Base-by-base conservation (phyloP, 1,140 invertebrate genomes). In the Halyomorpha halys region DNA sequence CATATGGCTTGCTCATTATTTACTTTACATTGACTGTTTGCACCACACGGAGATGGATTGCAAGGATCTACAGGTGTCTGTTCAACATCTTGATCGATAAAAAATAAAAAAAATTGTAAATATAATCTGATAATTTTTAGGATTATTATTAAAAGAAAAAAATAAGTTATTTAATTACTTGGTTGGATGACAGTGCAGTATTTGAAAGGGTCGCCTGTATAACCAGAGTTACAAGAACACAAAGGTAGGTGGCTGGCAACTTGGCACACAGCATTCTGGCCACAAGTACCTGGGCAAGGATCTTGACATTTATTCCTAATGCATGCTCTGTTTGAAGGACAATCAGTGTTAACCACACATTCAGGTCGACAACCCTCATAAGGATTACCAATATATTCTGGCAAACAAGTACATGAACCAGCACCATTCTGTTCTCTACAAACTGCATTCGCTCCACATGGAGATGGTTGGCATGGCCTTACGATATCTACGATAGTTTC, bases 211-310 rank as follows among this genome's bases (percentile, higher is more conserved):
- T 89, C 82, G 59, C 91, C 91, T 25, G 79, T 85, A 70, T 82
- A 90, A 54, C 85, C 84, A 21, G 75, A 66, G 19, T 75, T 72
- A 70, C 89, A 91, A 65, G 79, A 82, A 71, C 88, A 91, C 30
- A 82, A 79, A 15, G 87, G 85, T 34, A 84, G 69, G 72, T 90
- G 87, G 69, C 83, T 85, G n/a, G 86, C 79, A 1, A 89, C 86
- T 74, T 83, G 80, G 70, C 87, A 89, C 60, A 83, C 76, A 18
- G 87, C 83, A 72, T 89, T 86, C 2, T 77, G 71, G 16, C 87
- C 87, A 74, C 88, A 90, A 34, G 81, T 83, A 67, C 84, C 85
- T 16, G 82, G 82, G 70, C 88, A 91, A 27, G 86, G 86, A 74
- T 90, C 82, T 62, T 79, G 74, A 72, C 89, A 91, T 75, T 84